Evolutionary conservation across 1,140 invertebrate species (phyloP).

Genomic region (Pomacea maculata): DNA sequence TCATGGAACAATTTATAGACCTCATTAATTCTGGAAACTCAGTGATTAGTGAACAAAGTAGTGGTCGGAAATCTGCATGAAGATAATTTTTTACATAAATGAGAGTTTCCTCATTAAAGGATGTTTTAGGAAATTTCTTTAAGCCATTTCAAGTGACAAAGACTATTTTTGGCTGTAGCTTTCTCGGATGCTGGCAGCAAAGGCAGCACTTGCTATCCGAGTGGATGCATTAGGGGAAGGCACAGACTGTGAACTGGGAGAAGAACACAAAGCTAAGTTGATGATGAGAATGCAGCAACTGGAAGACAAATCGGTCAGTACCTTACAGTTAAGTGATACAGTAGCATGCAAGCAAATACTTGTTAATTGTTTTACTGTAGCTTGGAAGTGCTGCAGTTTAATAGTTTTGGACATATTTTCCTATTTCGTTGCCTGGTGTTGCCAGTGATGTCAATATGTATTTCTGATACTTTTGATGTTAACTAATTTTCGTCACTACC

Average conservation of each 20-base stretch:
- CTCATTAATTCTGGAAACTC: not conserved
- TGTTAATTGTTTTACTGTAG: not conserved
- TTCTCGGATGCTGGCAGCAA: constrained; percentile 96
- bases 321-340: not conserved
- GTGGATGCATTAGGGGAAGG: constrained; percentile 97
- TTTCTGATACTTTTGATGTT: not conserved
- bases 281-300: constrained; percentile 80
- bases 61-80: too few species aligned
- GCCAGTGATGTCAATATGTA: not conserved
- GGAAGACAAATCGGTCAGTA: constrained; percentile 83
- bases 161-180: constrained; percentile 70
- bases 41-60: not conserved
- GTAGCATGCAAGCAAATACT: too few species aligned
- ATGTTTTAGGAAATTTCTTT: too few species aligned
- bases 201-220: constrained; percentile 89
- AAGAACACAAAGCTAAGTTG: constrained; percentile 87
- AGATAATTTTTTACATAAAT: too few species aligned
- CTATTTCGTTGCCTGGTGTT: not conserved
- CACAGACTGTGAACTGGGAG: constrained; percentile 76
- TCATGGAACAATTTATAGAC: constrained; percentile 2
- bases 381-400: not conserved
- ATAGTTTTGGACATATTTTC: too few species aligned
- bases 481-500: not conserved
- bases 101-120: too few species aligned
- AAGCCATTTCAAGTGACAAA: too few species aligned